Evolutionary conservation across 2,888 invertebrate genomes (phyloP).

Genomic region (Dioctria rufipes): DNA sequence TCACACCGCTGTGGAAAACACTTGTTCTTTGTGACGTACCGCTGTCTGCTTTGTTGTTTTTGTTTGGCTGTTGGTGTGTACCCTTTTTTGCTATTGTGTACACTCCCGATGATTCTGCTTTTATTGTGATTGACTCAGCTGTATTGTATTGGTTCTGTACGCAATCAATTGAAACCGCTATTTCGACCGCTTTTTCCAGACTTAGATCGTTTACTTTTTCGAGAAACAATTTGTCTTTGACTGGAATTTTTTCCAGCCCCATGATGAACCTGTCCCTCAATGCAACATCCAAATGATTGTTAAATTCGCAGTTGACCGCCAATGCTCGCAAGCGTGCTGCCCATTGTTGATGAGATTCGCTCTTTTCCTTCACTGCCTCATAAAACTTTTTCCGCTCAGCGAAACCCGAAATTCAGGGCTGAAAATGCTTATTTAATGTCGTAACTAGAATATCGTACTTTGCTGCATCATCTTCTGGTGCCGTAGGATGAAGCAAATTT

Average conservation of each 20-base stretch:
- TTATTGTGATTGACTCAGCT: background rate
- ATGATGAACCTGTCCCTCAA: slow-evolving; percentile 55
- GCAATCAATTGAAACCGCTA: slow-evolving; percentile 21
- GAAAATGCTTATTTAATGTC: background rate
- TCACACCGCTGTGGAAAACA: background rate
- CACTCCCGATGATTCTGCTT: background rate
- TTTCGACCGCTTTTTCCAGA: background rate
- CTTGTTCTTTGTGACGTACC: background rate
- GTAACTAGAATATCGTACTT: background rate
- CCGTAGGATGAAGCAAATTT: background rate
- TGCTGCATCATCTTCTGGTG: background rate
- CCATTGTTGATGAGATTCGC: slow-evolving; percentile 23
- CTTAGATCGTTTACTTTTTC: slow-evolving; percentile 28
- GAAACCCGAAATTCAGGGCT: slow-evolving; percentile 27
- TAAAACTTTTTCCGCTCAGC: slow-evolving; percentile 36
- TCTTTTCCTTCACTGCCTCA: background rate
- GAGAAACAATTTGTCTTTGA: slow-evolving; percentile 48
- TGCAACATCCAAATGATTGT: slow-evolving; percentile 19
- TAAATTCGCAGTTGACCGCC: slow-evolving; percentile 48
- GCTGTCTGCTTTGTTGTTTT: background rate
- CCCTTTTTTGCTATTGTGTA: background rate
- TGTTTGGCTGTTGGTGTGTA: background rate
- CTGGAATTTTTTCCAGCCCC: slow-evolving; percentile 32
- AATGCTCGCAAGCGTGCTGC: slow-evolving; percentile 18
- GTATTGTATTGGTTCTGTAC: background rate